Evolutionary conservation across 23 tunicate species (phyloP).

Genomic region (Halocynthia roretzi): DNA sequence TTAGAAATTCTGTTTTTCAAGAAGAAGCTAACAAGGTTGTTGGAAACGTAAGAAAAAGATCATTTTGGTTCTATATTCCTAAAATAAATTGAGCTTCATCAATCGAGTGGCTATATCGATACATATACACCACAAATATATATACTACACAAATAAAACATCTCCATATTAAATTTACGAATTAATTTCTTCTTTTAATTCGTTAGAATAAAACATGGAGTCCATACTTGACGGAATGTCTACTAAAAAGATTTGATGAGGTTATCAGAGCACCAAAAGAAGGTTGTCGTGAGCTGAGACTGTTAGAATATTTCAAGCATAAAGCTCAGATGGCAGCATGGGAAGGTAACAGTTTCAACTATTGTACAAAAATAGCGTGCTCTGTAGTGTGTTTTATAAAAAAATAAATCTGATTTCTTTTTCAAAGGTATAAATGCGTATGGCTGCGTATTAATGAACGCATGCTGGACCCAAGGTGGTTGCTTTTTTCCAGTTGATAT

Average conservation of each 20-base stretch:
- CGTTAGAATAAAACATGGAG: constrained; percentile 1
- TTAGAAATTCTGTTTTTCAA: constrained; percentile 13
- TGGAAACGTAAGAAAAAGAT: neutral
- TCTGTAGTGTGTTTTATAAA: no score
- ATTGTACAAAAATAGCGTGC: neutral
- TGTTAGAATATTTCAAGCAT: constrained; percentile 28
- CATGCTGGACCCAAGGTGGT: constrained; percentile 7
- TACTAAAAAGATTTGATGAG: constrained; percentile 5
- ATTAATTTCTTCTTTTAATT: no score
- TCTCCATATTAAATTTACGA: no score
- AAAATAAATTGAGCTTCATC: no score
- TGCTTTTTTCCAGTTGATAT: constrained; percentile 20
- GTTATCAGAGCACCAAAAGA: constrained; percentile 17
- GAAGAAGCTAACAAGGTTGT: constrained; percentile 20
- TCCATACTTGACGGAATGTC: constrained; percentile 18
- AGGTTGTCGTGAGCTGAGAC: neutral
- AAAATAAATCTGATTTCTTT: no score
- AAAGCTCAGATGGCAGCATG: constrained; percentile 24
- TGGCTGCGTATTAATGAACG: constrained; percentile 9
- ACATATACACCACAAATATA: no score
- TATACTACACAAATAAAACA: no score
- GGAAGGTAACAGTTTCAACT: constrained; percentile 4
- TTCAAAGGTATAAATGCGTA: constrained; percentile 16
- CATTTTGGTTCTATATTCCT: neutral
- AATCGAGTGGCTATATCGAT: no score